Conservation (phyloP, 2,113 vertebrate species). For the Cebus imitator region DNA sequence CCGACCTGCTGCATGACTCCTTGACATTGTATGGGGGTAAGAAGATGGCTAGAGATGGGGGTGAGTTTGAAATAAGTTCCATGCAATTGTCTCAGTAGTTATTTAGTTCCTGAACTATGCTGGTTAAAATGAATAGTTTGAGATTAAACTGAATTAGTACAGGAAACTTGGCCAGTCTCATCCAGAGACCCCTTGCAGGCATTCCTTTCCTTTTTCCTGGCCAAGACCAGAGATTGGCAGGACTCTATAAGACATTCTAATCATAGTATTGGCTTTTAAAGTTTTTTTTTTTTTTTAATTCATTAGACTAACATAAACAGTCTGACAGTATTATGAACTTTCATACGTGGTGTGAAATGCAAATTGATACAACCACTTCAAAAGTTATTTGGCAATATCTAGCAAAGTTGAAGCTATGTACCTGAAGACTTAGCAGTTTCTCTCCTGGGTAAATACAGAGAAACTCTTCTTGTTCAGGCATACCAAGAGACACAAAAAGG, state of each 20-base stretch:
- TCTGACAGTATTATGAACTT: not conserved
- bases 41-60: not conserved
- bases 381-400: not conserved
- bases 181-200: not conserved
- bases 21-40: not conserved
- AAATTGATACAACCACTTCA: not conserved
- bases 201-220: not conserved
- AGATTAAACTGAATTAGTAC: not conserved
- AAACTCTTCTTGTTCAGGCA: not conserved
- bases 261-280: not conserved
- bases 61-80: not conserved
- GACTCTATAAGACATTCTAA: not conserved
- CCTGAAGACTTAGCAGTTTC: not conserved
- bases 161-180: not conserved
- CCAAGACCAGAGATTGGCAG: not conserved
- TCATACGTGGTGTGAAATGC: not conserved
- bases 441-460: not conserved
- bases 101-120: not conserved
- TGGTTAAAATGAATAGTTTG: constrained; percentile 3
- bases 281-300: not conserved
- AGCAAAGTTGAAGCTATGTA: not conserved
- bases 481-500: not conserved
- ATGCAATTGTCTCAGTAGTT: not conserved
- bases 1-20: not conserved
- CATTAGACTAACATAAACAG: not conserved